phyloP scores from a whole-genome alignment of 2,797 vertebrate species.

The Pipistrellus nathusii region DNA sequence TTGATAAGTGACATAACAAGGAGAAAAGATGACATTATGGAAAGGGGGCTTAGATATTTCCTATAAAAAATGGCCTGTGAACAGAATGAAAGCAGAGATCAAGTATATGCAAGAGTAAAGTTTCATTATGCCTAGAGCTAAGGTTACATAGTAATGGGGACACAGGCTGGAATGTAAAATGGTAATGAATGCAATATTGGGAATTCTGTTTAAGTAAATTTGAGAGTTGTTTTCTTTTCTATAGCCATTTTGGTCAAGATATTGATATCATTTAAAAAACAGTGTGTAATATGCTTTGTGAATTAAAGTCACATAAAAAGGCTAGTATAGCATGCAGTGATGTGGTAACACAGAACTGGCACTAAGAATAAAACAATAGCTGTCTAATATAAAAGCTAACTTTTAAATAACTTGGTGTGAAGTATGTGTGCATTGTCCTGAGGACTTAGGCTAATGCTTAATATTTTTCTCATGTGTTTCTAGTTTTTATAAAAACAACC shows the following conservation, averaged over 20 bases:
- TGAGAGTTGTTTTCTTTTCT: background rate
- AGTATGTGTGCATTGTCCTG: background rate
- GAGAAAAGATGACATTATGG: background rate
- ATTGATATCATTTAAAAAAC: background rate
- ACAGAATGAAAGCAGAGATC: background rate
- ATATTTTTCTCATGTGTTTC: conserved; percentile 30
- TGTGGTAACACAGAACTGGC: no score
- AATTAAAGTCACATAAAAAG: background rate
- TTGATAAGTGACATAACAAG: background rate
- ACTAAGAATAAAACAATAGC: background rate
- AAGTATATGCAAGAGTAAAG: background rate
- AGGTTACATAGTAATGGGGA: background rate
- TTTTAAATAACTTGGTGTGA: background rate
- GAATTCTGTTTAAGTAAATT: background rate
- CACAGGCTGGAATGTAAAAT: background rate
- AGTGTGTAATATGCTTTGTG: background rate
- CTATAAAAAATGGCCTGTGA: background rate
- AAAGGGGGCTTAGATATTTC: background rate
- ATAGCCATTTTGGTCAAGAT: background rate
- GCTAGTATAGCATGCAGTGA: background rate
- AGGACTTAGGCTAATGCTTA: background rate
- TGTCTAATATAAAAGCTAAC: background rate
- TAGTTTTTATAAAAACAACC: background rate
- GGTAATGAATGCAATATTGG: background rate
- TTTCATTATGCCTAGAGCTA: background rate